Evolutionary conservation across 2,797 vertebrate species (phyloP).

Genomic region (Luscinia luscinia): DNA sequence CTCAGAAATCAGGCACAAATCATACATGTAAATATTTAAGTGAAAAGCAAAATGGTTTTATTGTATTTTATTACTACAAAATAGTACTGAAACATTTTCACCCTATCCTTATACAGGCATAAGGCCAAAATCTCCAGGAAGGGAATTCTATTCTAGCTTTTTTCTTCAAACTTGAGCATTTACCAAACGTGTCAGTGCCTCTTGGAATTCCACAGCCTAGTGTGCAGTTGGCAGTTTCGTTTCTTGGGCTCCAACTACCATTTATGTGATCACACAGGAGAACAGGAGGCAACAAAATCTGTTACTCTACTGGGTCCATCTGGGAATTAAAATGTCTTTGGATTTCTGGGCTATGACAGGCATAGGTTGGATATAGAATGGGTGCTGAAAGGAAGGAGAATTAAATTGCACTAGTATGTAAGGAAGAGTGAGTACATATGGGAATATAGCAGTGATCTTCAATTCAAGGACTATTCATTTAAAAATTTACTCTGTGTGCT

Average conservation of each 20-base stretch:
- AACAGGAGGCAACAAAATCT: slow-evolving; percentile 36
- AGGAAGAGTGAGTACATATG: neutral
- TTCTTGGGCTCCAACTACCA: slow-evolving; percentile 2
- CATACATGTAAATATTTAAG: neutral
- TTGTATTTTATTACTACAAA: neutral
- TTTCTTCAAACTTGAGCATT: neutral
- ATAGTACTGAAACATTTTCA: neutral
- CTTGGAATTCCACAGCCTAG: neutral
- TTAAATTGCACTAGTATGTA: neutral
- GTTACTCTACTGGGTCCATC: slow-evolving; percentile 20
- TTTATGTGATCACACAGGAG: neutral
- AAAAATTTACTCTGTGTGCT: neutral
- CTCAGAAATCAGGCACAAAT: neutral
- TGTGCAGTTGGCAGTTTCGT: neutral
- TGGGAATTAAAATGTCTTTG: slow-evolving; percentile 17
- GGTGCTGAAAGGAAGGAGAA: neutral
- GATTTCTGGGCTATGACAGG: neutral
- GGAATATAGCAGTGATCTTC: neutral
- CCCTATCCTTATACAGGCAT: neutral
- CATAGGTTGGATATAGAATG: neutral
- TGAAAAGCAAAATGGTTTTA: neutral
- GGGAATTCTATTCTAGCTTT: neutral
- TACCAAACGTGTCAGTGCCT: neutral
- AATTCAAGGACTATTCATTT: neutral
- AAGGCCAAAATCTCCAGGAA: neutral